These are phyloP conservation scores for Amblyjoppa proteus DNA, from an alignment of 2,888 invertebrate species.

Conservation along the genomic window DNA sequence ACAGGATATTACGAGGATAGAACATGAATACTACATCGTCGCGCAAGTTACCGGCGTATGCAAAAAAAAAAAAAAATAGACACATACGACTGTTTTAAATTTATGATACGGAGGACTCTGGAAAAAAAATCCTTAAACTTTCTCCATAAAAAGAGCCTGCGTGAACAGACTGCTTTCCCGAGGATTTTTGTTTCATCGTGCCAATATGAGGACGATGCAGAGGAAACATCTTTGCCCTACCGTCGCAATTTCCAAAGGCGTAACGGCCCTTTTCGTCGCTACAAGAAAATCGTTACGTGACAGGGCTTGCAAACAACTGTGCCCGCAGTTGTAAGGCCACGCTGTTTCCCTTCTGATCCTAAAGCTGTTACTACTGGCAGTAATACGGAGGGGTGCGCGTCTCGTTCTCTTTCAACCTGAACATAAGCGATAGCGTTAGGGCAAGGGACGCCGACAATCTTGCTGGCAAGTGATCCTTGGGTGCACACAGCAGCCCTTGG, in stretches of 20 bases:
- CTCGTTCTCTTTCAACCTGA: conserved; percentile 10
- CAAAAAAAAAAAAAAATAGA: not conserved
- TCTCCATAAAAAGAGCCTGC: not conserved
- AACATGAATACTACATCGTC: not conserved
- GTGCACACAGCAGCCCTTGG: conserved; percentile 12
- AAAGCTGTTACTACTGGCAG: not conserved
- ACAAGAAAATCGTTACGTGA: conserved; percentile 58
- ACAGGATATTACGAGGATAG: not conserved
- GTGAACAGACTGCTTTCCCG: not conserved
- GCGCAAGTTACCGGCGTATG: not conserved
- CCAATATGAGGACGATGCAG: conserved; percentile 8
- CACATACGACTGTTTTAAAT: not conserved
- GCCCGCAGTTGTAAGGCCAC: conserved; percentile 8
- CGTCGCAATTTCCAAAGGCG: conserved; percentile 49
- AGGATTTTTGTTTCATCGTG: conserved; percentile 9
- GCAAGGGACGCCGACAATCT: not conserved
- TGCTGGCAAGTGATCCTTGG: conserved; percentile 17
- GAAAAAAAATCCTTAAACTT: conserved; percentile 4
- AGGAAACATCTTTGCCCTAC: conserved; percentile 42
- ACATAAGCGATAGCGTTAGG: conserved; percentile 29
- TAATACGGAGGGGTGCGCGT: conserved; percentile 3
- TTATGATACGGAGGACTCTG: not conserved
- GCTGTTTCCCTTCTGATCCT: conserved; percentile 20
- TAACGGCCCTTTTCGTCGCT: conserved; percentile 40
- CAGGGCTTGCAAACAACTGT: conserved; percentile 60